Evolutionary conservation across 1,140 invertebrate species (phyloP).

Genomic region (Sitodiplosis mosellana): DNA sequence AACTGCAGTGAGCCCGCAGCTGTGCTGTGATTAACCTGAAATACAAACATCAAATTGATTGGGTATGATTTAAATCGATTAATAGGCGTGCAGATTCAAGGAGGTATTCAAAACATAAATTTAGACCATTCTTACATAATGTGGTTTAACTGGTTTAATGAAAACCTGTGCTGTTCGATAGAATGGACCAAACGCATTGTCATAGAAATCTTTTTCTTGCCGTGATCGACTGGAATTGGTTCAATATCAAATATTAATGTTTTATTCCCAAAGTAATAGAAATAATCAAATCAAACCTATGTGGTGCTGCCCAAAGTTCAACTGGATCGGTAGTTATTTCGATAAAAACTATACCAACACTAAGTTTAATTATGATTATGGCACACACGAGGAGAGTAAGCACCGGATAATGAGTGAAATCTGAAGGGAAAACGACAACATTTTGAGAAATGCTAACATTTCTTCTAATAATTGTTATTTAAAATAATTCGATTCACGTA

Average conservation of each 20-base stretch:
- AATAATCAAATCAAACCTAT: too few relatives aligned
- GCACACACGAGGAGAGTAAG: conserved; percentile 37
- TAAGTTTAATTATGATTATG: conserved; percentile 34
- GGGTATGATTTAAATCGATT: too few relatives aligned
- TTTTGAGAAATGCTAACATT: neutral
- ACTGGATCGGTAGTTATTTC: conserved; percentile 68
- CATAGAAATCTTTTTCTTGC: conserved; percentile 67
- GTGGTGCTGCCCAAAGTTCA: conserved; percentile 70
- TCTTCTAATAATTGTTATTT: too few relatives aligned
- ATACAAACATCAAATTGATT: neutral
- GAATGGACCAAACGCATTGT: conserved; percentile 72
- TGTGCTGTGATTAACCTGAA: conserved; percentile 11
- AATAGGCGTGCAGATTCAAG: too few relatives aligned
- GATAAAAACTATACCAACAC: conserved; percentile 43
- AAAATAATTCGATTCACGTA: conserved; percentile 11
- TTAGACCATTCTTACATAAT: conserved; percentile 11
- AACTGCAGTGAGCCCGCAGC: conserved; percentile 24
- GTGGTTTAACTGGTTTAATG: conserved; percentile 16
- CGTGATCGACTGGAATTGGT: conserved; percentile 56
- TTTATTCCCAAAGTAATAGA: too few relatives aligned
- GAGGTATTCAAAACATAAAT: neutral
- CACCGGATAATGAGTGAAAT: conserved; percentile 42
- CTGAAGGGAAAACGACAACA: conserved; percentile 12
- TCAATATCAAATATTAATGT: too few relatives aligned
- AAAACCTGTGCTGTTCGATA: conserved; percentile 81